Base-by-base conservation (phyloP, 2,113 vertebrate genomes). In the Corythornis cristatus region DNA sequence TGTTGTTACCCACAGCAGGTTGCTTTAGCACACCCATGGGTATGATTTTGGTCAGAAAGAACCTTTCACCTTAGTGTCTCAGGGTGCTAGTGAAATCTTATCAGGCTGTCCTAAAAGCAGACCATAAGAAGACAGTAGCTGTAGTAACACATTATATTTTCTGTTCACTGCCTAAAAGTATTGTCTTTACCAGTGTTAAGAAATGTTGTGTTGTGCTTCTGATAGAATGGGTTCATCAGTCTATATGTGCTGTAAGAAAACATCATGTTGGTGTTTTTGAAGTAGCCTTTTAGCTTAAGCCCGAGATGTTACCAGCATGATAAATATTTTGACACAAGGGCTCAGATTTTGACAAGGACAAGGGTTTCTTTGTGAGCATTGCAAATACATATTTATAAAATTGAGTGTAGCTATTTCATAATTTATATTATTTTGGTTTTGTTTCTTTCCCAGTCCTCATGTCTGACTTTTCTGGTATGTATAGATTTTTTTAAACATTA, bases 401-500 rank as follows among this genome's bases (percentile, higher is more conserved):
- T 18, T 21, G 48, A 53, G 9, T 60, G n/a, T 37, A 46, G 54
- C 40, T 51, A 8, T 77, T 87, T 72, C 13, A 82, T 9, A 9
- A 1, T 29, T 35, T 78, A 5, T 11, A 1, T 31, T 11, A 83
- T 60, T 64, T 79, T 77, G 9, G 18, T n/a, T 12, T 51, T 10
- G 6, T 91, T 72, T 86, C 29, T 35, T 75, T 87, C 26, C 6
- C 3, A 64, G n/a, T 26, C 53, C 23, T 61, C 29, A 0, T 48
- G 15, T 78, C 18, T 76, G 71, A 46, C 71, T 93, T 89, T 81
- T 43, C 74, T 73, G 67, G 7, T 45, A 11, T 54, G 57, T 46
- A 46, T 50, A 35, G 62, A 60, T 66, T 87, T 93, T 94, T 85
- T 95, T 54, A 92, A 91, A 92, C 46, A 83, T 93, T 92, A 91